These are phyloP conservation scores for Chamaetylas fuelleborni DNA, from an alignment of 2,113 vertebrate genomes.

Conservation along the genomic window DNA sequence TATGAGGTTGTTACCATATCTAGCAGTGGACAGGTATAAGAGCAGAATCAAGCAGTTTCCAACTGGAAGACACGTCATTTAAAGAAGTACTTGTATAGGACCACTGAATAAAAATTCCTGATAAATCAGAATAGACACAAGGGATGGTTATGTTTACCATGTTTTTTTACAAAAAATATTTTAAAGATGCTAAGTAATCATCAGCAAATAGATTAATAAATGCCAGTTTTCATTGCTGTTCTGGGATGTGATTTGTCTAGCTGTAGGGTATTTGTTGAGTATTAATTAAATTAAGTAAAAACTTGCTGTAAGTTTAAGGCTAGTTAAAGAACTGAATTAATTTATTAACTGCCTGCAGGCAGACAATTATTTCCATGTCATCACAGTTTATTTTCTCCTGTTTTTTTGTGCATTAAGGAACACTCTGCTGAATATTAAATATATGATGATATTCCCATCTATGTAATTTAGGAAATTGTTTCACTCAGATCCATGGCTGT, in stretches of 20 bases:
- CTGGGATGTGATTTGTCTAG: slow-evolving; percentile 7
- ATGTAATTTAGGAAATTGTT: neutral
- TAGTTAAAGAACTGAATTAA: neutral
- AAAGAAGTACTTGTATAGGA: neutral
- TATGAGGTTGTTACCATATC: neutral
- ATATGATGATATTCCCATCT: neutral
- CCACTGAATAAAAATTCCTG: neutral
- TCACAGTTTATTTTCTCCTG: neutral
- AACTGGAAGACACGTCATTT: neutral
- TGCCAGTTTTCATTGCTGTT: neutral
- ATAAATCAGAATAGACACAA: neutral
- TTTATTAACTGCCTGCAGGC: slow-evolving; percentile 27
- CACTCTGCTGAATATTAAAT: neutral
- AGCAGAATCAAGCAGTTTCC: neutral
- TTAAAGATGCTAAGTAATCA: neutral
- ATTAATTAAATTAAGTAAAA: slow-evolving; percentile 51
- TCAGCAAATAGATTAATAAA: slow-evolving; percentile 26
- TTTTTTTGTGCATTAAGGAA: neutral
- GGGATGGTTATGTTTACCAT: neutral
- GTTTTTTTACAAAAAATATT: neutral
- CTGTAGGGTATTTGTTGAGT: slow-evolving; percentile 14
- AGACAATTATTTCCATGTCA: slow-evolving; percentile 22
- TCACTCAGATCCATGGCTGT: neutral
- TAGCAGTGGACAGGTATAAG: neutral
- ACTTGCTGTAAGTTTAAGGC: neutral